Base-by-base conservation (phyloP, 2,888 invertebrate genomes). In the Malachius bipustulatus region DNA sequence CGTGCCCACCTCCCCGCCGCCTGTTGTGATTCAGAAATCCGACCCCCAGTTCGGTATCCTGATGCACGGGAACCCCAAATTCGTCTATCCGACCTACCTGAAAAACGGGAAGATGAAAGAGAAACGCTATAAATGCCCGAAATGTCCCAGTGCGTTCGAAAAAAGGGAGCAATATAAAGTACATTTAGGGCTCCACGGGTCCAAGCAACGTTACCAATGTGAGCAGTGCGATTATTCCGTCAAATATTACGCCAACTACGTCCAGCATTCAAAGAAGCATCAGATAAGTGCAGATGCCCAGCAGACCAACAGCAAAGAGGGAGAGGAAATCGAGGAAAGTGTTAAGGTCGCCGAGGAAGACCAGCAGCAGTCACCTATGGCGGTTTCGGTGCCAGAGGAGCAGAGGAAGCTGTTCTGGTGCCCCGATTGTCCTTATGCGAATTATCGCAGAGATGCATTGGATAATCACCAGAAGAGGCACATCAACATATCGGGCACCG, bases 121-220 rank as follows among this genome's bases (percentile, higher is more conserved):
- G 54, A 82, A 82, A 54, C 70, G 81, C 3, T 83, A 82, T 60
- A 82, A 83, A 59, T 85, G 85, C 57, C 76, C 77, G 49, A 83
- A 84, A 61, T 88, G 88, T 55, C 88, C 89, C 0, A 85, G 85
- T 29, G 83, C 85, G 1, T 88, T 88, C 60, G 83, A 85, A 51
- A 87, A 88, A 61, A 67, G 81, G 26, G 79, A 82, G 50, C 84
- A 88, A 57, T 88, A 82, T 59, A 80, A 82, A 58, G 76, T 82
- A 14, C 89, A 89, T 60, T 62, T 82, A 47, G 77, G 79, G 11
- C 63, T 88, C 29, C 89, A 89, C 55, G 88, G 88, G 3, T 80
- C 85, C 0, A 77, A 80, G 50, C 84, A 87, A 58, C 71, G 80
- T 40, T 88, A 83, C 57, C 77, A 75, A 47, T 89, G 89, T 63